phyloP scores from a whole-genome alignment of 2,888 invertebrate genomes.

The Drosophila neoperkinsi region DNA sequence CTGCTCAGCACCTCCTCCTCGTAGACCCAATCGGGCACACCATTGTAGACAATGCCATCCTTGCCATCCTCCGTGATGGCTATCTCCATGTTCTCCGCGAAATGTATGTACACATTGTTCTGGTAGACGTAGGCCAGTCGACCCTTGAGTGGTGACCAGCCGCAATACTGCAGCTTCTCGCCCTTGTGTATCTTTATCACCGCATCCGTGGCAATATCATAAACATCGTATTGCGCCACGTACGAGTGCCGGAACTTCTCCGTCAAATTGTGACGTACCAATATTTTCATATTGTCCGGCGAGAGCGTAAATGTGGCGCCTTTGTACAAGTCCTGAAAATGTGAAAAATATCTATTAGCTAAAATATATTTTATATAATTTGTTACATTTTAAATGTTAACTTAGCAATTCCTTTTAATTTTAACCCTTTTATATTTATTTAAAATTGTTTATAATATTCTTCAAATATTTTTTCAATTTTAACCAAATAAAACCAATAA shows the following conservation, averaged over 20 bases:
- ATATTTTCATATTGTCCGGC: slow-evolving; percentile 80
- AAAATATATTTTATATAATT: background rate
- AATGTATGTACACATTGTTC: slow-evolving; percentile 88
- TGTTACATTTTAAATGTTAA: background rate
- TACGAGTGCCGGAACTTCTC: slow-evolving; percentile 88
- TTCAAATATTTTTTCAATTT: too few species aligned
- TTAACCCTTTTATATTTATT: background rate
- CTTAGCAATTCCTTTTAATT: background rate
- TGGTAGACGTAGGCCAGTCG: slow-evolving; percentile 88
- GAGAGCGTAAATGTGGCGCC: slow-evolving; percentile 83
- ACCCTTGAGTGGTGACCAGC: slow-evolving; percentile 87
- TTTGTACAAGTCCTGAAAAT: slow-evolving; percentile 78
- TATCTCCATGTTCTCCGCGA: slow-evolving; percentile 78
- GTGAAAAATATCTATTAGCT: background rate
- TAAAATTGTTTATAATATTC: background rate
- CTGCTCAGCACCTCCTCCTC: slow-evolving; percentile 93
- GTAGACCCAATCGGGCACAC: slow-evolving; percentile 96
- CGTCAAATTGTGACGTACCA: slow-evolving; percentile 81
- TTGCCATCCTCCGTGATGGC: slow-evolving; percentile 88
- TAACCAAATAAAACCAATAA: background rate
- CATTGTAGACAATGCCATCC: slow-evolving; percentile 90
- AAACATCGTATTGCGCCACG: slow-evolving; percentile 88
- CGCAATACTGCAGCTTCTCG: slow-evolving; percentile 87
- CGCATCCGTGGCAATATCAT: slow-evolving; percentile 85
- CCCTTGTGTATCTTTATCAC: slow-evolving; percentile 86